phyloP scores from a whole-genome alignment of 2,888 invertebrate genomes.

The Galeopsomyia nigrocyanea region DNA sequence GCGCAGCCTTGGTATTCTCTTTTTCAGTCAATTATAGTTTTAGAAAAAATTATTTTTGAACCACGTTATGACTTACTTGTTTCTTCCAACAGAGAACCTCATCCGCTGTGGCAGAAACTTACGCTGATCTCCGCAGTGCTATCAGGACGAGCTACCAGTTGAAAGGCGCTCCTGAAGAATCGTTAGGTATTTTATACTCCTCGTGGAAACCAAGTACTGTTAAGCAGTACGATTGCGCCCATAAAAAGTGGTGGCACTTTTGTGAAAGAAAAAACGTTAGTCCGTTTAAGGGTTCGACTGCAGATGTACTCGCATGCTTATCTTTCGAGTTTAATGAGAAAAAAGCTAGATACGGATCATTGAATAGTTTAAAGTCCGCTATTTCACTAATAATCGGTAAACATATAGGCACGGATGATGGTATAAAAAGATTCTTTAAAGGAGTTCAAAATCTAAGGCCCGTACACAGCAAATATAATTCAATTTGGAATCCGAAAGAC shows the following conservation, averaged over 20 bases:
- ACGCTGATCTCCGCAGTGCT: conserved; percentile 53
- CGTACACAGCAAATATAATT: conserved; percentile 45
- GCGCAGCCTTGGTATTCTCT: conserved; percentile 41
- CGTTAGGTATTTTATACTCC: conserved; percentile 38
- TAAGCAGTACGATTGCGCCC: conserved; percentile 42
- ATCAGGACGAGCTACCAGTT: conserved; percentile 47
- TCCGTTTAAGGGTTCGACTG: background rate
- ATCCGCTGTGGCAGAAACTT: conserved; percentile 49
- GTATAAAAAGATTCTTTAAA: conserved; percentile 35
- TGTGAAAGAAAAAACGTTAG: conserved; percentile 15
- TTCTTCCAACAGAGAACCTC: conserved; percentile 48
- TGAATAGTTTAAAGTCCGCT: conserved; percentile 28
- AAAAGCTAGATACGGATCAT: conserved; percentile 1
- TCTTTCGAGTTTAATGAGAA: background rate
- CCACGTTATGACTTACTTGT: background rate
- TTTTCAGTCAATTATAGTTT: conserved; percentile 22
- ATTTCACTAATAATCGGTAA: conserved; percentile 19
- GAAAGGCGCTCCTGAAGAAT: conserved; percentile 40
- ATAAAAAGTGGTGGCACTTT: conserved; percentile 52
- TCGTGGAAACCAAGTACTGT: conserved; percentile 49
- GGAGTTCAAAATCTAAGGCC: conserved; percentile 20
- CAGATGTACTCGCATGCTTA: conserved; percentile 3
- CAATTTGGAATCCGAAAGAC: too few relatives aligned
- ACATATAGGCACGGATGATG: conserved; percentile 2
- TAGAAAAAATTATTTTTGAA: background rate